Evolutionary conservation across 2,888 invertebrate species (phyloP), one percentile per base, ranked within the genome.

Genomic region (Dysmachus trigonus): DNA sequence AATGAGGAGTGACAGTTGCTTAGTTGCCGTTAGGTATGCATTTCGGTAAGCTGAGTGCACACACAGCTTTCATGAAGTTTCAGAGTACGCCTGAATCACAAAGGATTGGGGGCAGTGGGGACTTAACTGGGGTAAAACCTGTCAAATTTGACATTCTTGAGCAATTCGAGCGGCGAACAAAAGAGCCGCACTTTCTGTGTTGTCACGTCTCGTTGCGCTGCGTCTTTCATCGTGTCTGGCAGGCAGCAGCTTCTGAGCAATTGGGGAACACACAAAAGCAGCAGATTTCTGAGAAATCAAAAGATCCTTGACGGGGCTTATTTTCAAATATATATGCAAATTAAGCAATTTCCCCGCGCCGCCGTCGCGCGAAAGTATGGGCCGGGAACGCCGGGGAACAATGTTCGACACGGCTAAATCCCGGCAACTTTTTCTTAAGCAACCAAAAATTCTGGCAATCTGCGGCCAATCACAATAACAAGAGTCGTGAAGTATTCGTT

Each of bases 311-410:
- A 76, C 13, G 38, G 76, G 76, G 38, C 76, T 76, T 76, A 76
- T 76, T 76, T 76, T 76, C 76, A 76, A 76, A 76, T 76, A 76
- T 76, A 76, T 76, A 76, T 76, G 76, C 76, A 76, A 76, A 76
- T 76, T 76, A 76, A 76, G 76, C 76, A 76, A 76, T 76, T 76
- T 35, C 38, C 76, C 76, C 22, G 1, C n/a, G 22, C 18, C 35
- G 13, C 31, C 31, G 3, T 31, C 31, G n/a, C n/a, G n/a, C n/a
- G n/a, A 72, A 30, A 27, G 27, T 30, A 15, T 0, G 22, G 38
- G 22, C 13, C 31, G 10, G 22, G n/a, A 22, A 10, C 10, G 27
- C 76, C 41, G 76, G 33, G 7, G 41, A 76, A 76, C 76, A 41
- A 38, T 76, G 76, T 76, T 38, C 38, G 76, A 76, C 76, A 76